Percentiles rank a stretch among this genome's conserved stretches.
Evolutionary conservation across 1,140 invertebrate genomes (phyloP).

Genomic region (Neomicropteryx cornuta): DNA sequence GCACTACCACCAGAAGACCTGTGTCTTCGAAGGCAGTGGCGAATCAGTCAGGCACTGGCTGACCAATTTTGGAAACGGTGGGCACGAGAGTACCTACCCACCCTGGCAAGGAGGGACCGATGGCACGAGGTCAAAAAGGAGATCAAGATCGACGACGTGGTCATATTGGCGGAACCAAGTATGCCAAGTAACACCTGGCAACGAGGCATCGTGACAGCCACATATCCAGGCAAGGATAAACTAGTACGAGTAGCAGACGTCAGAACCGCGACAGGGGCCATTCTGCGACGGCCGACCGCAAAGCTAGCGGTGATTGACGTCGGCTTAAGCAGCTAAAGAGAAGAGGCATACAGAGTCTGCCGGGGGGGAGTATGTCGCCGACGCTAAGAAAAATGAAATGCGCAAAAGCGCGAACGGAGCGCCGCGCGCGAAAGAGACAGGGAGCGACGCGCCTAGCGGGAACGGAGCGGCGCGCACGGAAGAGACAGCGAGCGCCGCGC

Average conservation of each 20-base stretch:
- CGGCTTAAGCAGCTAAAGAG: too few species aligned
- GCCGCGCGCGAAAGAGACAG: too few species aligned
- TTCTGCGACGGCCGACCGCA: slow-evolving; percentile 11
- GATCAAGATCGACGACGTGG: slow-evolving; percentile 10
- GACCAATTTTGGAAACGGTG: slow-evolving; percentile 19
- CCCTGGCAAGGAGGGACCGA: slow-evolving; percentile 7
- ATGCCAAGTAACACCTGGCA: slow-evolving; percentile 17
- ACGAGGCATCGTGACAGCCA: slow-evolving; percentile 14
- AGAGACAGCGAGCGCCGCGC: too few species aligned
- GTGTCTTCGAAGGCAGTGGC: slow-evolving; percentile 4
- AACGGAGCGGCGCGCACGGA: too few species aligned
- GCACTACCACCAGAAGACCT: neutral
- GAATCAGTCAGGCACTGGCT: slow-evolving; percentile 11
- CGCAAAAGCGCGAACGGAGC: too few species aligned
- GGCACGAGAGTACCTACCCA: slow-evolving; percentile 16
- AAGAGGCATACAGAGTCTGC: too few species aligned
- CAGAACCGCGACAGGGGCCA: slow-evolving; percentile 16
- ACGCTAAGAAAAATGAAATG: too few species aligned
- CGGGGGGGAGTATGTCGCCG: too few species aligned
- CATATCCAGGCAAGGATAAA: slow-evolving; percentile 21
- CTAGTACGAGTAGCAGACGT: slow-evolving; percentile 19
- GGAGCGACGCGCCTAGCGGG: too few species aligned
- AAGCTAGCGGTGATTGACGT: too few species aligned
- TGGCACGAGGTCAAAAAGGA: slow-evolving; percentile 1
- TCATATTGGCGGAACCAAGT: slow-evolving; percentile 12